Conservation (phyloP, 30 jellyfish, hydroid and myxozoan species). For the Turritopsis dohrnii region DNA sequence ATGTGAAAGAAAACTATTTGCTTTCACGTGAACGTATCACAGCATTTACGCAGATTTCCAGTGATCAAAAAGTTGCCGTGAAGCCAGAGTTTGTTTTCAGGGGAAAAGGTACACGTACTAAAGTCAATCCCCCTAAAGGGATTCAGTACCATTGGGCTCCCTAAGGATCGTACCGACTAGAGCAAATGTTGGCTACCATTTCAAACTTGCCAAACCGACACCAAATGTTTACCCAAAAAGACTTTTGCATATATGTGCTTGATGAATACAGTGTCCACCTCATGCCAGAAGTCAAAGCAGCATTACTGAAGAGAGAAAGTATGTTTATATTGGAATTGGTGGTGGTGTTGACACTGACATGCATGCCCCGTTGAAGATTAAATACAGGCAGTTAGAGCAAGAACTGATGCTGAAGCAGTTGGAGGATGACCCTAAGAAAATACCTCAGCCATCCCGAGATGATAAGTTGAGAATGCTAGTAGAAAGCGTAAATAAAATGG, state of each 20-base stretch:
- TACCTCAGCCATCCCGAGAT: constrained; percentile 23
- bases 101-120: constrained; percentile 23
- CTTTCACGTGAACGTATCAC: too few relatives aligned
- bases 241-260: constrained; percentile 5
- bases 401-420: too few relatives aligned
- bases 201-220: constrained; percentile 23
- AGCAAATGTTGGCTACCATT: constrained; percentile 11
- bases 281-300: too few relatives aligned
- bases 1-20: too few relatives aligned
- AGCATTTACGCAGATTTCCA: too few relatives aligned
- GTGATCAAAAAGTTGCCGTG: too few relatives aligned
- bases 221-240: background rate
- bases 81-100: too few relatives aligned
- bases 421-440: too few relatives aligned
- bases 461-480: too few relatives aligned
- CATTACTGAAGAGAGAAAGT: constrained; percentile 1
- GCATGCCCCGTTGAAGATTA: constrained; percentile 6
- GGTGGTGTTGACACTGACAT: constrained; percentile 6
- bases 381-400: constrained; percentile 1
- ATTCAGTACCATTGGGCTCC: constrained; percentile 17
- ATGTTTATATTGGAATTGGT: constrained; percentile 20
- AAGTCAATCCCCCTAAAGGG: constrained; percentile 11
- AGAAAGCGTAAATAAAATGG: too few relatives aligned
- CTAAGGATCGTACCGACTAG: constrained; percentile 20
- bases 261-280: too few relatives aligned